These are phyloP conservation scores for Monomorium pharaonis DNA, from an alignment of 1,140 invertebrate genomes.

Conservation along the genomic window DNA sequence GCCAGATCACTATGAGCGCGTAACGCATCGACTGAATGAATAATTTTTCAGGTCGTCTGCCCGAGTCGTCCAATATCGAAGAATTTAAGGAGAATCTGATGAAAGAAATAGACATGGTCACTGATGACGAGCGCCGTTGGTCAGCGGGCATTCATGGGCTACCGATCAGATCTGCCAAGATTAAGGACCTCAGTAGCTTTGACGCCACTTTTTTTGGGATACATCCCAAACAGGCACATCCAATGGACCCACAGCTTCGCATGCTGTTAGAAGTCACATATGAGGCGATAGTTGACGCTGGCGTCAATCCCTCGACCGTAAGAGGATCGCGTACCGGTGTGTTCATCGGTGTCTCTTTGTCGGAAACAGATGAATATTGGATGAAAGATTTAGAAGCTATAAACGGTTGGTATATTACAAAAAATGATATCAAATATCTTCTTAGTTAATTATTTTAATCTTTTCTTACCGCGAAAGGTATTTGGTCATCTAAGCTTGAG, in stretches of 20 bases:
- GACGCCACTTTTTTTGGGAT: conserved; percentile 98
- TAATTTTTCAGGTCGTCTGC: conserved; percentile 88
- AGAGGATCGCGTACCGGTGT: conserved; percentile 95
- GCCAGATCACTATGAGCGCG: neutral
- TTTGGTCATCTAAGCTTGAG: neutral
- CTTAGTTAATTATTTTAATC: neutral
- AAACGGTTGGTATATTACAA: conserved; percentile 87
- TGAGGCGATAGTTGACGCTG: conserved; percentile 97
- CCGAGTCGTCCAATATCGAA: conserved; percentile 94
- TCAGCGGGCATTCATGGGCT: conserved; percentile 91
- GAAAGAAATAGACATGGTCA: conserved; percentile 94
- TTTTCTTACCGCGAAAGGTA: neutral
- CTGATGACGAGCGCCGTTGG: conserved; percentile 94
- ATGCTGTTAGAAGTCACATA: conserved; percentile 96
- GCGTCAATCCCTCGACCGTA: conserved; percentile 92
- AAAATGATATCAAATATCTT: neutral
- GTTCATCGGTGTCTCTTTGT: conserved; percentile 94
- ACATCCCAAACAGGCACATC: conserved; percentile 96
- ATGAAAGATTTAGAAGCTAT: conserved; percentile 90
- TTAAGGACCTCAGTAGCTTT: conserved; percentile 95
- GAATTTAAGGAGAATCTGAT: conserved; percentile 96
- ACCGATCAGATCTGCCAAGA: conserved; percentile 94
- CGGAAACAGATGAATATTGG: conserved; percentile 95
- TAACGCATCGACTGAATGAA: neutral
- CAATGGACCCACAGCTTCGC: conserved; percentile 98